Conservation (phyloP, 2,113 vertebrate species). For the Marmota monax region DNA sequence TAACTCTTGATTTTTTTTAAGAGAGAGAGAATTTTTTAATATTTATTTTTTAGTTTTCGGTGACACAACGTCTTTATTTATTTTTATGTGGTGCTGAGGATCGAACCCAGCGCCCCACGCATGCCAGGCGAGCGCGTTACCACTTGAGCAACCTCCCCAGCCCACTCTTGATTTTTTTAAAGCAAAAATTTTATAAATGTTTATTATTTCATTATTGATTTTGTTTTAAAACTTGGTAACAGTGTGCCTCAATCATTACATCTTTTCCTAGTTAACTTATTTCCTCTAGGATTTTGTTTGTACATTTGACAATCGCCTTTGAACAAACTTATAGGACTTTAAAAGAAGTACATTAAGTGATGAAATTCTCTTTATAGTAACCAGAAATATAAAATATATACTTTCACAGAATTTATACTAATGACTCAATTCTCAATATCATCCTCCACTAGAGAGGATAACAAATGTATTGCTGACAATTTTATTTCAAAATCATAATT, state of each 20-base stretch:
- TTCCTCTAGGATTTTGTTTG: slow-evolving; percentile 4
- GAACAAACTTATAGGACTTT: slow-evolving; percentile 1
- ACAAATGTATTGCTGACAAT: slow-evolving; percentile 17
- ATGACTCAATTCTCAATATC: neutral
- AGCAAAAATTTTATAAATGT: too few species aligned
- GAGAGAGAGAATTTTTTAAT: too few species aligned
- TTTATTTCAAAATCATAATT: neutral
- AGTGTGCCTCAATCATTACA: neutral
- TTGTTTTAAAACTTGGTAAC: neutral
- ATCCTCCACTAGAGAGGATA: neutral
- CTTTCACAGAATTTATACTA: neutral
- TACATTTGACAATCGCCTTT: slow-evolving; percentile 21
- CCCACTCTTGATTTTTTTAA: too few species aligned
- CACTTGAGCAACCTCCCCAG: too few species aligned
- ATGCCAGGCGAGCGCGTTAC: too few species aligned
- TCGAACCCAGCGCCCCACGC: too few species aligned
- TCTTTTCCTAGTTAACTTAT: slow-evolving; percentile 19
- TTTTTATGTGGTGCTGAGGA: too few species aligned
- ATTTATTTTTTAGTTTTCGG: too few species aligned
- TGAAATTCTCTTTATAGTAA: neutral
- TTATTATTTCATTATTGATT: slow-evolving; percentile 4
- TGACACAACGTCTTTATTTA: too few species aligned
- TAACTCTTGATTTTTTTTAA: too few species aligned
- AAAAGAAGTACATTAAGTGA: neutral
- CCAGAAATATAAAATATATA: slow-evolving; percentile 38